Evolutionary conservation across 2,797 vertebrate genomes (phyloP).

Genomic region (Phataginus tetradactyla): DNA sequence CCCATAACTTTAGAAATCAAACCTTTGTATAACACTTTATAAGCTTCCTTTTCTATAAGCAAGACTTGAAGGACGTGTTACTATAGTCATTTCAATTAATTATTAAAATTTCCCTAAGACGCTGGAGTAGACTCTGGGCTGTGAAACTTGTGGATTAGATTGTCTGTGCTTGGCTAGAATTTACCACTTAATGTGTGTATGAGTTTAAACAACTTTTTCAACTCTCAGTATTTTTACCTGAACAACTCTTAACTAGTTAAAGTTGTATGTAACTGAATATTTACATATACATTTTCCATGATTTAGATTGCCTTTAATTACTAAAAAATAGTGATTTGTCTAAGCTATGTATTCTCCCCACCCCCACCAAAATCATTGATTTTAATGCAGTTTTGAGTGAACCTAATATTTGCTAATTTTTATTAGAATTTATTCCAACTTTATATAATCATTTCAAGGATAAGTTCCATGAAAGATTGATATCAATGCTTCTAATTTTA

Average conservation of each 20-base stretch:
- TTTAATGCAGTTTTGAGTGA: not conserved
- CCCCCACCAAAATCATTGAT: not conserved
- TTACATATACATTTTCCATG: not conserved
- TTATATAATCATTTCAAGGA: not conserved
- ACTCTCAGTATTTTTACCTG: not conserved
- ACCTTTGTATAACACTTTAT: not conserved
- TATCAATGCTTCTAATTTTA: not conserved
- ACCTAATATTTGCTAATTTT: not conserved
- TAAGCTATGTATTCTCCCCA: not conserved
- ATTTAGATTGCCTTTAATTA: not conserved
- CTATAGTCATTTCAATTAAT: not conserved
- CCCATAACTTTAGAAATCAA: not conserved
- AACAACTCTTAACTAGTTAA: not conserved
- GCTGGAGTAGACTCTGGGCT: rapidly evolving
- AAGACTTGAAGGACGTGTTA: not conserved
- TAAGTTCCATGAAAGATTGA: not conserved
- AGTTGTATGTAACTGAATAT: not conserved
- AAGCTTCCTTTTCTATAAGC: not conserved
- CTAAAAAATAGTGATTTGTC: not conserved
- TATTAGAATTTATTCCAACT: not conserved
- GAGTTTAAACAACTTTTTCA: not conserved
- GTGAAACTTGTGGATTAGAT: not conserved
- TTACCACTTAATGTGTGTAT: not conserved
- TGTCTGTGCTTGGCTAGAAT: not conserved
- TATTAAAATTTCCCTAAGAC: not conserved